Base-by-base conservation (phyloP, 2,797 vertebrate genomes). In the Xerus rutilus region DNA sequence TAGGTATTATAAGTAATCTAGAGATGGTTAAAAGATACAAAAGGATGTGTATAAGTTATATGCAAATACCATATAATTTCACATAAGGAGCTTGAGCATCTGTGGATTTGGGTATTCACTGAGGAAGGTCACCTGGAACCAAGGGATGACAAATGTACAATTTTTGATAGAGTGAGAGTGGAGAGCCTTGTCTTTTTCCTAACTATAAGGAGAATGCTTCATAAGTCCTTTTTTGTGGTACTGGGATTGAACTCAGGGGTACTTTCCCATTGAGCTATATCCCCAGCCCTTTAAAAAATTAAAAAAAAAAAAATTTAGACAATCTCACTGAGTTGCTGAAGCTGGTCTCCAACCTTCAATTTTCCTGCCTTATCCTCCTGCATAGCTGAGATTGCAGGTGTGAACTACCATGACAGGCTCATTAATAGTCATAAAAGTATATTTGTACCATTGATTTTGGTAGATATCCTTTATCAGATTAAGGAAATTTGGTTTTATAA, bases 391-490 rank as follows among this genome's bases (percentile, higher is more conserved):
- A 67, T 67, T 67, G 6, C 30, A 67, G 30, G 28, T 32, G 30
- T 67, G 30, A 30, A 15, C 62, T 28, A 28, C 62, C 30, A 32
- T 6, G 30, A 1, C 30, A 14, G 30, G 30, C 64, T 67, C 13
- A 32, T 62, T 62, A 25, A 25, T 30, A 14, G 7, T 84, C n/a
- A 65, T 77, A 72, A 92, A 92, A 84, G 5, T 83, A 76, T 57
- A 28, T 93, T 96, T 95, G 25, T 39, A 39, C 39, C 43, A 13
- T 90, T 78, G 43, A 76, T 74, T 94, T 94, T 91, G 35, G 64
- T 84, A 89, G 14, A 35, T 90, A 64, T 8, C 14, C 54, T 95
- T 83, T 73, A 67, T 89, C 39, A 86, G 43, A 83, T 73, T 79
- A 93, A 94, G 30, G 30, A 65, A 77, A 70, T 82, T 92, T 7